Base-by-base conservation (phyloP, 2,113 vertebrate species). In the Leucosticte australis region DNA sequence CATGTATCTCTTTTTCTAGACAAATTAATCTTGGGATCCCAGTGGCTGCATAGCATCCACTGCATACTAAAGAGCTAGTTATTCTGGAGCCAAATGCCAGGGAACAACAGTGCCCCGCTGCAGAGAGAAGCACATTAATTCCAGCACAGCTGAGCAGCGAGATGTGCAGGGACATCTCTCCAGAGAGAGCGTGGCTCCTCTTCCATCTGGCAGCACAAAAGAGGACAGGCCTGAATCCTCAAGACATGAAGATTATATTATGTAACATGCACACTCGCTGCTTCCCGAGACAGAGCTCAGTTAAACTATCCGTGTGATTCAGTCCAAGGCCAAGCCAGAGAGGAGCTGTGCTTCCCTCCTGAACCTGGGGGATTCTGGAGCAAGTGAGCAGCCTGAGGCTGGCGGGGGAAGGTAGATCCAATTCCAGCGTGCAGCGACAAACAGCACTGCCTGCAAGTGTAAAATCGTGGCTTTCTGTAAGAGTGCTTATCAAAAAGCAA, bases 181-280 rank as follows among this genome's bases (percentile, higher is more conserved):
- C 41, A 74, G 89, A 92, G 90, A 74, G 37, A 68, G 7, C 5
- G 7, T 80, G 83, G 87, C 91, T 95, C 77, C 83, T 94, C 83
- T 95, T 92, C 95, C 95, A 97, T 96, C 97, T 97, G 95, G 95
- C 96, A 94, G 95, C 85, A 91, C 76, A 87, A 90, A 96, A 92
- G 80, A 96, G 96, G 87, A 92, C 94, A 96, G 87, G 88, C 84
- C 92, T 80, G 94, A 97, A 97, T 95, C 91, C 90, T 97, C 94
- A 92, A 97, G 95, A 94, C 85, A 86, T 9, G 5, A 92, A 78
- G 65, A 92, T 95, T 93, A 88, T 79, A 88, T 97, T 97, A 96
- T 92, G 71, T 96, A 97, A 96, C 18, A 19, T 77, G 71, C 70
- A 89, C 0, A 4, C 87, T 96, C 0, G 0, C 94, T 71, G 90